phyloP scores from a whole-genome alignment of 2,888 invertebrate genomes.

The Dolomedes plantarius region DNA sequence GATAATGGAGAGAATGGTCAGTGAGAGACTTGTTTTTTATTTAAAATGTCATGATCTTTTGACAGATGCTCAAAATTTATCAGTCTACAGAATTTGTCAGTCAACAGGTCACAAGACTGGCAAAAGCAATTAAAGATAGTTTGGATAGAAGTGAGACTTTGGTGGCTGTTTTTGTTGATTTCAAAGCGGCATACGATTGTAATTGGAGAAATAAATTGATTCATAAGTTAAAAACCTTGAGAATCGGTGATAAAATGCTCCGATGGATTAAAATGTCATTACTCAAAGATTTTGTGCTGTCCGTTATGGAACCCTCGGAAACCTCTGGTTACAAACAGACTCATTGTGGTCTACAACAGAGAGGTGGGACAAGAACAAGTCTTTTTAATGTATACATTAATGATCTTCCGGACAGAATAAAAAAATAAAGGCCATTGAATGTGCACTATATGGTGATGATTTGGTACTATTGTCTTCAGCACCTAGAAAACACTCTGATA shows the following conservation, averaged over 20 bases:
- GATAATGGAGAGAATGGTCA: conserved; percentile 18
- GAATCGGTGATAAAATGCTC: background rate
- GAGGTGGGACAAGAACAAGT: conserved; percentile 13
- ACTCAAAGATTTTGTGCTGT: conserved; percentile 8
- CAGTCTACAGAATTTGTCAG: background rate
- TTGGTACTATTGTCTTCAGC: background rate
- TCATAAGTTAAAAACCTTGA: background rate
- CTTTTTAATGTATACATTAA: background rate
- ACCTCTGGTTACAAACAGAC: background rate
- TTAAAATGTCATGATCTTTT: background rate
- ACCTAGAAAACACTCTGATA: background rate
- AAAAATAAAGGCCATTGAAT: background rate
- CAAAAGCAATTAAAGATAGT: background rate
- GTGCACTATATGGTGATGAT: conserved; percentile 13
- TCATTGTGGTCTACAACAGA: conserved; percentile 11
- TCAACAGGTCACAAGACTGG: background rate
- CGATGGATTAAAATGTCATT: background rate
- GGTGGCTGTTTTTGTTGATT: conserved; percentile 8
- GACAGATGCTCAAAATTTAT: background rate
- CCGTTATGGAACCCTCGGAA: background rate
- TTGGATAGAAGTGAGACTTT: background rate
- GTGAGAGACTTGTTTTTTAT: background rate
- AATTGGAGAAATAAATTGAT: conserved; percentile 3
- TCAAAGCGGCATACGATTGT: background rate
- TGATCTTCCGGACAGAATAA: background rate